Evolutionary conservation across 1,140 invertebrate species (phyloP), one percentile per base, ranked within the genome.

Genomic region (Neodiprion virginianus): DNA sequence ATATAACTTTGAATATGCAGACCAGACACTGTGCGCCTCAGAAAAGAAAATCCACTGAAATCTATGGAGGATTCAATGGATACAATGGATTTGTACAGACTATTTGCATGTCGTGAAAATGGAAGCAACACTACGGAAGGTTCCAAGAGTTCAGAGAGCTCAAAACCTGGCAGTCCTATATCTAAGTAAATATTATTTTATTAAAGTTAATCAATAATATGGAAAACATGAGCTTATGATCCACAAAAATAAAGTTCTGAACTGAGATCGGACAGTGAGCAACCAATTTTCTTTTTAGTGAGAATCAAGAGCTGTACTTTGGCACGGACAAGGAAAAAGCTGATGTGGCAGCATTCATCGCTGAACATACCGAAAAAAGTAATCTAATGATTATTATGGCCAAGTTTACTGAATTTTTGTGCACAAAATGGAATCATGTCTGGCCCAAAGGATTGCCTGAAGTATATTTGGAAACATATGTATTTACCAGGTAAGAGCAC

Each of bases 261-360:
- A 50, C 28, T 40, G 28, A 40, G 1, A 40, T 40, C 28, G 5
- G 5, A 40, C 28, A 40, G 28, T 40, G 53, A 61, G 53, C n/a
- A 17, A 11, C 0, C n/a, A 49, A 68, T 23, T 75, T 69, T 12
- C 68, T 50, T 73, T 74, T 48, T 50, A 81, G 70, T 49, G 74
- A 79, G 68, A 79, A 76, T 50, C 71, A 76, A 74, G 85, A 86
- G 49, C 73, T 83, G 68, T 95, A 95, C 85, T 95, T 95, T 87
- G 91, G 90, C 21, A 90, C 91, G 21, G 90, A 93, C 47, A 80
- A 84, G 48, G 94, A 95, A 89, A 88, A 83, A 69, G 83, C 84
- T 14, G 93, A 95, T 82, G 91, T 95, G 0, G 87, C 90, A 74
- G 82, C 87, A 65, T 94, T 94, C 79, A 91, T 94, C 79, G 88